Conservation (phyloP, 2,113 vertebrate genomes). For the Kryptolebias marmoratus region DNA sequence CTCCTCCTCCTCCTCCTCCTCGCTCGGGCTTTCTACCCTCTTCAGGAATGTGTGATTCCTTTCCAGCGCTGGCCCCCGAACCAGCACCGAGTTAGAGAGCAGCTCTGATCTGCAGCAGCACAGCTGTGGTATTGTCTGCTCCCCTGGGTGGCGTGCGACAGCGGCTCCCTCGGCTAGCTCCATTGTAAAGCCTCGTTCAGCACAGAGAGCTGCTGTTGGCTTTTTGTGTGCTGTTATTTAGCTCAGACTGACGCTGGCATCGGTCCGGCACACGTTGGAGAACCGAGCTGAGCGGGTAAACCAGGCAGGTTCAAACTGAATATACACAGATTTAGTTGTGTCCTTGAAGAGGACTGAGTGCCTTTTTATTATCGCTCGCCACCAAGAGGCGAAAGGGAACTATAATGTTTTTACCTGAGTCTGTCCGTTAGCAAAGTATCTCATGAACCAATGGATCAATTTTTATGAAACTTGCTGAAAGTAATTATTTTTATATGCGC, state of each 20-base stretch:
- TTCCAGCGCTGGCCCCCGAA: constrained; percentile 73
- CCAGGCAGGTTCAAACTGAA: constrained; percentile 63
- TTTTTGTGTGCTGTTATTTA: constrained; percentile 74
- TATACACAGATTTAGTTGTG: constrained; percentile 49
- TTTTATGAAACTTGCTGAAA: too few species aligned
- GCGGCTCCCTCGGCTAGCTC: constrained; percentile 65
- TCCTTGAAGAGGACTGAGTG: constrained; percentile 52
- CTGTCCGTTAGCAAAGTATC: too few species aligned
- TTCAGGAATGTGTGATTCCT: constrained; percentile 81
- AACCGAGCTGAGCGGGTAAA: constrained; percentile 50
- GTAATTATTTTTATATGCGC: too few species aligned
- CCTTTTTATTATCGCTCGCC: constrained; percentile 7
- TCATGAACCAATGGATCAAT: too few species aligned
- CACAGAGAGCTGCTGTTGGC: constrained; percentile 59
- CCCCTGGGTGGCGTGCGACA: constrained; percentile 70
- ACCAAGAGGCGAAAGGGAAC: too few species aligned
- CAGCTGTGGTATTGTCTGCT: constrained; percentile 66
- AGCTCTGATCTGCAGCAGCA: constrained; percentile 62
- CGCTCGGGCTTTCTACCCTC: constrained; percentile 61
- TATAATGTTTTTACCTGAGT: too few species aligned
- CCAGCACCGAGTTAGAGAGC: constrained; percentile 60
- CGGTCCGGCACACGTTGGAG: constrained; percentile 42
- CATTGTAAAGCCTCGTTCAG: constrained; percentile 71
- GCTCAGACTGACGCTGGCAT: constrained; percentile 61
- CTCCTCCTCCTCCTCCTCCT: constrained; percentile 56